Percentiles rank a stretch among this genome's conserved stretches.
phyloP scores from a whole-genome alignment of 1,140 invertebrate genomes.

The Aphidius gifuensis region DNA sequence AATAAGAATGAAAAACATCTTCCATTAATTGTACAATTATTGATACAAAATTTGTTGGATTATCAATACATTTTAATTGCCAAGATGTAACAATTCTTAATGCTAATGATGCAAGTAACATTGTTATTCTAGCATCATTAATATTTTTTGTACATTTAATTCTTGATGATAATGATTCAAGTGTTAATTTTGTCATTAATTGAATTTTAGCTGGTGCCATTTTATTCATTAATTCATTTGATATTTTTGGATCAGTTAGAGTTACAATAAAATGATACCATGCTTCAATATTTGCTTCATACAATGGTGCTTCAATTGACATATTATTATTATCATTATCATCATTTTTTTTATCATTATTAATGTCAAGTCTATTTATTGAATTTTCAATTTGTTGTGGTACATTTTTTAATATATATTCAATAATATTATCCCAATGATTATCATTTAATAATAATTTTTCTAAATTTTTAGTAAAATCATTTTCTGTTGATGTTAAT shows the following conservation, averaged over 20 bases:
- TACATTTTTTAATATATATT: conserved; percentile 42
- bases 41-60: conserved; percentile 34
- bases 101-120: conserved; percentile 44
- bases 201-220: conserved; percentile 25
- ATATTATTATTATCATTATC: conserved; percentile 27
- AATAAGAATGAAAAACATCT: conserved; percentile 45
- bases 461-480: conserved; percentile 45
- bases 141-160: conserved; percentile 36
- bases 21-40: conserved; percentile 43
- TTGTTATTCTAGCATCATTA: conserved; percentile 37
- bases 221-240: conserved; percentile 26
- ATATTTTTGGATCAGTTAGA: conserved; percentile 47
- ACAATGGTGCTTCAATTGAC: conserved; percentile 32
- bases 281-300: conserved; percentile 49
- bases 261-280: conserved; percentile 51
- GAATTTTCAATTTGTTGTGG: conserved; percentile 14
- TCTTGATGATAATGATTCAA: conserved; percentile 40
- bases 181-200: conserved; percentile 38
- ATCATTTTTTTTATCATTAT: conserved; percentile 12
- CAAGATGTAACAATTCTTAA: conserved; percentile 46
- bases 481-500: conserved; percentile 36
- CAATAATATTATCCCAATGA: conserved; percentile 43
- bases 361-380: not conserved
- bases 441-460: conserved; percentile 43
- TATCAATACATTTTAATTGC: conserved; percentile 40